These are phyloP conservation scores for Asteroscopus sphinx DNA, from an alignment of 2,888 invertebrate species.

Conservation along the genomic window DNA sequence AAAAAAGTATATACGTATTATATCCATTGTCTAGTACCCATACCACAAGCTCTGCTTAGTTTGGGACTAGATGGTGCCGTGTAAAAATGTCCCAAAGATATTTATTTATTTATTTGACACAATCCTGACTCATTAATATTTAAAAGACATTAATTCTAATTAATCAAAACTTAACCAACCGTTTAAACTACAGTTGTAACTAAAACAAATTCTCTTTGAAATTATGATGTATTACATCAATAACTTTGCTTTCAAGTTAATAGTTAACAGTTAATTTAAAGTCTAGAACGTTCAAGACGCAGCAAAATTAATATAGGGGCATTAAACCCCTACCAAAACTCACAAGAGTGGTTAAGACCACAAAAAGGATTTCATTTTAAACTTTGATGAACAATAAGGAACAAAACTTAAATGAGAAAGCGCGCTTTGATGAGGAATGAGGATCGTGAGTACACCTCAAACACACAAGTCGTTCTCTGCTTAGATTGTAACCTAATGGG, in stretches of 20 bases:
- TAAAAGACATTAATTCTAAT: too few relatives aligned
- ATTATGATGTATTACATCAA: constrained; percentile 33
- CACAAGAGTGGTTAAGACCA: constrained; percentile 17
- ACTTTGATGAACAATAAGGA: constrained; percentile 35
- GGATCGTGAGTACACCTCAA: constrained; percentile 4
- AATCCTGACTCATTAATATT: neutral
- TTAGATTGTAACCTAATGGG: neutral
- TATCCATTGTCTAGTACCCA: too few relatives aligned
- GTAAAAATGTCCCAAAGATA: too few relatives aligned
- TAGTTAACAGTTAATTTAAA: constrained; percentile 43
- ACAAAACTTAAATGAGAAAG: constrained; percentile 46
- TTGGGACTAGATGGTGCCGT: too few relatives aligned
- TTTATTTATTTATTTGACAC: neutral
- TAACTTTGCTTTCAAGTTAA: constrained; percentile 31
- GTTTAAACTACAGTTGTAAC: constrained; percentile 5
- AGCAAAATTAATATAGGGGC: constrained; percentile 41
- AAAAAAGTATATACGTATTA: too few relatives aligned
- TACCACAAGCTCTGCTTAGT: too few relatives aligned
- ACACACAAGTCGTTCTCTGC: neutral
- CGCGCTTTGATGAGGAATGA: constrained; percentile 31
- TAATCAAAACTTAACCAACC: constrained; percentile 25
- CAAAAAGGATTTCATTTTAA: constrained; percentile 31
- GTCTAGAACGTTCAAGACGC: constrained; percentile 20
- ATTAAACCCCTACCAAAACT: constrained; percentile 31
- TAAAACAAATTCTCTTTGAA: constrained; percentile 26